A percentile compares a stretch with the other conserved stretches of the same genome.
phyloP scores from a whole-genome alignment of 1,140 invertebrate species.

The Diuraphis noxia region DNA sequence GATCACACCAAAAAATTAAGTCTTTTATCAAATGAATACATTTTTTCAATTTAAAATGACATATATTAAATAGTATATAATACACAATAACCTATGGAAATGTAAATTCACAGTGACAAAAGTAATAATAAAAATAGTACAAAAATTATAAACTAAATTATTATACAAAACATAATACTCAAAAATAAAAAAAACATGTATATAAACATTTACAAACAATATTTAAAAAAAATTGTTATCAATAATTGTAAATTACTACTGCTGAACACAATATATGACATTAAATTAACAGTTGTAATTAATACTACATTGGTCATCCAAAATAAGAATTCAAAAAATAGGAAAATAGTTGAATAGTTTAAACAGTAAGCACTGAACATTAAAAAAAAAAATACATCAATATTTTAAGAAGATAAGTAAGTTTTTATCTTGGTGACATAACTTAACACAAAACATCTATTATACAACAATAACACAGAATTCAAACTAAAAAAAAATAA shows the following conservation, averaged over 20 bases:
- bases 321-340: not conserved
- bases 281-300: not conserved
- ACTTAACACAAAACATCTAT: not conserved
- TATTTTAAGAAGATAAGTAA: not conserved
- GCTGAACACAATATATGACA: not conserved
- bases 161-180: not conserved
- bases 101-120: not conserved
- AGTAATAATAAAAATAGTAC: not conserved
- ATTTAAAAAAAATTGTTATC: not conserved
- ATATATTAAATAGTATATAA: not conserved
- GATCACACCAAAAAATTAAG: not conserved
- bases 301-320: too few relatives aligned
- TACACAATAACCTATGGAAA: not conserved
- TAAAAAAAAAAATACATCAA: not conserved
- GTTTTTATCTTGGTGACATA: not conserved
- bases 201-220: not conserved
- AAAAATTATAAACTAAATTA: not conserved
- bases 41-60: not conserved
- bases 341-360: not conserved
- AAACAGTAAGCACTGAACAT: not conserved
- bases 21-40: not conserved
- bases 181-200: not conserved
- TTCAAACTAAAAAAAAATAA: not conserved
- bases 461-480: constrained; percentile 10
- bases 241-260: not conserved